A percentile compares a stretch with the other conserved stretches of the same genome.
phyloP scores from a whole-genome alignment of 2,888 invertebrate genomes.

The Nineta flava region DNA sequence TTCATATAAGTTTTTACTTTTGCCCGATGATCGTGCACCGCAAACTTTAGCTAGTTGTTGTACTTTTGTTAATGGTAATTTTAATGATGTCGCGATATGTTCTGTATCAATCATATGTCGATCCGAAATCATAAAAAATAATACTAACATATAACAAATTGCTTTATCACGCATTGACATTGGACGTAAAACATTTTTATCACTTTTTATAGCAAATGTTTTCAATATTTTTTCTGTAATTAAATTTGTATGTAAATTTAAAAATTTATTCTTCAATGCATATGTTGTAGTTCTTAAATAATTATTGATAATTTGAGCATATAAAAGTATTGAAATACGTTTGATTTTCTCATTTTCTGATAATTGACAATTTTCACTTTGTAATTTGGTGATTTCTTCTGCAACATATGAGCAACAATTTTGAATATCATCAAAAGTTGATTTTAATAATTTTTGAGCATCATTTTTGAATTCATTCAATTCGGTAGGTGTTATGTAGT shows the following conservation, averaged over 20 bases:
- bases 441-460: constrained; percentile 14
- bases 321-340: constrained; percentile 21
- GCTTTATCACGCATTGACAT: constrained; percentile 24
- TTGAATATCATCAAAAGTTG: constrained; percentile 11
- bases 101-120: background rate
- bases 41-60: background rate
- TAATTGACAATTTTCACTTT: constrained; percentile 8
- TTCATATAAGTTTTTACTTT: background rate
- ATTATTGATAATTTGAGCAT: constrained; percentile 21
- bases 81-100: background rate
- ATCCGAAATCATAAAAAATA: constrained; percentile 20
- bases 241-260: constrained; percentile 17
- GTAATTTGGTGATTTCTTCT: constrained; percentile 14
- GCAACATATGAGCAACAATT: constrained; percentile 3
- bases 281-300: constrained; percentile 18
- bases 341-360: constrained; percentile 4
- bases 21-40: background rate
- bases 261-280: constrained; percentile 17
- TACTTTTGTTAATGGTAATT: background rate
- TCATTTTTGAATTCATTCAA: constrained; percentile 21
- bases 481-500: constrained; percentile 29
- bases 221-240: constrained; percentile 21
- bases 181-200: constrained; percentile 15
- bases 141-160: constrained; percentile 22
- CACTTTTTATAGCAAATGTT: constrained; percentile 17